Evolutionary conservation across 2,888 invertebrate genomes (phyloP), one percentile per base, ranked within the genome.

Genomic region (Stenoptilia bipunctidactyla): DNA sequence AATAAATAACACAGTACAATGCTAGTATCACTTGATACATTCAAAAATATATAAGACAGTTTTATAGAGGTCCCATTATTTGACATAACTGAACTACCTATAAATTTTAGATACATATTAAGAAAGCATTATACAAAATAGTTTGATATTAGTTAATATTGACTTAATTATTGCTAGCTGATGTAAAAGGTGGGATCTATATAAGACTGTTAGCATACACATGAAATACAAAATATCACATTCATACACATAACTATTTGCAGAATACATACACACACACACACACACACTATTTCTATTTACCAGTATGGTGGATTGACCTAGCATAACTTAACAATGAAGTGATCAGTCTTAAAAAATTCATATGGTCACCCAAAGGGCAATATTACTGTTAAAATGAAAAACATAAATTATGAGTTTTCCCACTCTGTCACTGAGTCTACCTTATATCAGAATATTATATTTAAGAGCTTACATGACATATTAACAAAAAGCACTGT

Each of bases 261-360:
- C 57, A 61, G 59, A 52, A 57, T 63, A 67, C 61, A 59, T 56
- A 62, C 60, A 48, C 56, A 61, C 58, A 61, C 65, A 61, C 64
- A 61, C 56, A 61, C 58, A 61, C 65, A 61, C 64, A 61, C 59
- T 55, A 61, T 47, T 49, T 42, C 14, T 14, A 47, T 56, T 58
- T 68, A 71, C 64, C 56, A 66, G 58, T 58, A 72, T 62, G 66
- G 70, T 76, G 75, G 71, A 64, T 72, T 62, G 59, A 74, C 68
- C 76, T 76, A 76, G 72, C 70, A 56, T 73, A 79, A 79, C 76
- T 77, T 76, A 77, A 69, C 59, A 74, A 79, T 77, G 80, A 74
- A 79, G 75, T 75, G 79, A 80, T 82, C 82, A 82, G 82, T 82
- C 82, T 82, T 82, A 69, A 75, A 69, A 59, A 72, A 73, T 66